A percentile compares a stretch with the other conserved stretches of the same genome.
Evolutionary conservation across 2,113 vertebrate genomes (phyloP).

Genomic region (Gopherus evgoodei): DNA sequence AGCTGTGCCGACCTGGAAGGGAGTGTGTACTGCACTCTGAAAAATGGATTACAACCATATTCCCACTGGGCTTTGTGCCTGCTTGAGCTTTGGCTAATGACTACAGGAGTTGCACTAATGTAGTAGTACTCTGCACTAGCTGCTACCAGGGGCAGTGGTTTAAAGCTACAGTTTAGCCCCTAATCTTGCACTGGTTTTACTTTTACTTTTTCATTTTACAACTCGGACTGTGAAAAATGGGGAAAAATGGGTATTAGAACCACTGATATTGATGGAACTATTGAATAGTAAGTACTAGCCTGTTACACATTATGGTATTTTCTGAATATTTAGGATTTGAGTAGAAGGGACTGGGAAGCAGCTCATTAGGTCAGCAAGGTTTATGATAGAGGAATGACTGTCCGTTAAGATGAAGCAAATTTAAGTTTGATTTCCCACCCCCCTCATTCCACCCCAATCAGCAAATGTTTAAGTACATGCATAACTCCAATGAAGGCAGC

Average conservation of each 20-base stretch:
- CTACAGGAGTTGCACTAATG: rapidly evolving
- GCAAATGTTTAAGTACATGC: not conserved
- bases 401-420: not conserved
- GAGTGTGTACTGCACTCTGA: not conserved
- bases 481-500: not conserved
- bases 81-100: not conserved
- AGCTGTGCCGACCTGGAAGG: not conserved
- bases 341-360: not conserved
- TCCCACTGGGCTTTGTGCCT: not conserved
- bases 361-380: not conserved
- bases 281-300: not conserved
- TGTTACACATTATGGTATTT: not conserved
- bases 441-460: not conserved
- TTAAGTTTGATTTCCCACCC: not conserved
- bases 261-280: not conserved
- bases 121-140: not conserved
- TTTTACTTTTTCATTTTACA: not conserved
- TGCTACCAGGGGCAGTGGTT: not conserved
- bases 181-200: not conserved
- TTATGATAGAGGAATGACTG: not conserved
- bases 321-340: not conserved
- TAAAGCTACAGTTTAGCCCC: not conserved
- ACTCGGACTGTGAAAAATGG: not conserved
- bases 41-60: not conserved
- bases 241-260: not conserved